Evolutionary conservation across 2,113 vertebrate genomes (phyloP), one percentile per base, ranked within the genome.

Genomic region (Stomatorhinus ivindoensis): DNA sequence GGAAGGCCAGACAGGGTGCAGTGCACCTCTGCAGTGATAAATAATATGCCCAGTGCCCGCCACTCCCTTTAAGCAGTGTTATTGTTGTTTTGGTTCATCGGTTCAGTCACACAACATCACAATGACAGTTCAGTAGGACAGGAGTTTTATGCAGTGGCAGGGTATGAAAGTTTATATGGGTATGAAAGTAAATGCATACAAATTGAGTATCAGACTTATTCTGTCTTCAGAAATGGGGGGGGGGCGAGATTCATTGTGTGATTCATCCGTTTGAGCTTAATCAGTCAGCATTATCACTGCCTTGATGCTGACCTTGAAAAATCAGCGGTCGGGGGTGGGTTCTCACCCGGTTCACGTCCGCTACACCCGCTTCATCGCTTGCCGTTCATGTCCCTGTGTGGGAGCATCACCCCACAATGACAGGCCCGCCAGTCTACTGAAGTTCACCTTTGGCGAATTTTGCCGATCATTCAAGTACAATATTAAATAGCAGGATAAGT

Each of bases 201-300:
- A 10, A 46, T 21, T n/a, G 73, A 50, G 83, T 13, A 48, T 86
- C 21, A 47, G 42, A 46, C 94, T 93, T 91, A 92, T 93, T 94
- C 88, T 91, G 91, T 90, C 86, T 90, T 90, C 93, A 89, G 90
- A 93, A 93, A 92, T 90, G 89, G 89, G 92, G 91, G 89, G 92
- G 91, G 94, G 69, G 93, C 93, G 94, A 93, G 92, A 89, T 92
- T 80, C 31, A 4, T 39, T 76, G 31, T 92, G 93, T 82, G 91
- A 92, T 91, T 88, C 87, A 89, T 42, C 53, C 48, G 24, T 87
- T 89, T 86, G 92, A 94, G 90, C 88, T 24, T 47, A 44, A 87
- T 87, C 88, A 91, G 87, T 89, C 90, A 89, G 88, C 93, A 90
- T 92, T 90, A 93, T 92, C 90, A 90, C 89, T 90, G 90, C 90